Evolutionary conservation across 2,113 vertebrate genomes (phyloP).

Genomic region (Ameiurus melas): DNA sequence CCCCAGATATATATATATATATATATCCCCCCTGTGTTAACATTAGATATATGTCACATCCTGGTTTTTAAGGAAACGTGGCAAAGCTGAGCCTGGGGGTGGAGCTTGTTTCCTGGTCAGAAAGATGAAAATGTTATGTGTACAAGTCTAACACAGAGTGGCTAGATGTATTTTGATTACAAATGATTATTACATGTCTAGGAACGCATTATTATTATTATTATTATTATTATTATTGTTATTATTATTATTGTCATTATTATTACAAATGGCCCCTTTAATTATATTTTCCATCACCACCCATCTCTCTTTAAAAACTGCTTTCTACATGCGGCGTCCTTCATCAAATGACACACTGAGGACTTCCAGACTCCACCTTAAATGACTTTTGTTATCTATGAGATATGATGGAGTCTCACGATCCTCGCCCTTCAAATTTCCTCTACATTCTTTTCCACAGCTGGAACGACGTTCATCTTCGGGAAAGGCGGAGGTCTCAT

Average conservation of each 20-base stretch:
- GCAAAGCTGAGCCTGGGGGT: not conserved
- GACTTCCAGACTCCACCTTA: not conserved
- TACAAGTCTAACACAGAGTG: not conserved
- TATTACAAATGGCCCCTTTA: not conserved
- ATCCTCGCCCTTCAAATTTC: not conserved
- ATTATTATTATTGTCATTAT: too few relatives aligned
- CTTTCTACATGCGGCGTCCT: too few relatives aligned
- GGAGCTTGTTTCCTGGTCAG: not conserved
- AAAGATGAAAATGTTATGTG: not conserved
- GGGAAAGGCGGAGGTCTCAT: conserved; percentile 96
- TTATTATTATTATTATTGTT: too few relatives aligned
- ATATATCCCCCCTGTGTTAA: not conserved
- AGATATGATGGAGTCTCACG: not conserved
- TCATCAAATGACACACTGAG: not conserved
- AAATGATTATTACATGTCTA: not conserved
- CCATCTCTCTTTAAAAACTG: not conserved
- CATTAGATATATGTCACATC: not conserved
- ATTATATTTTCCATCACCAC: not conserved
- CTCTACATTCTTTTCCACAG: conserved; percentile 64
- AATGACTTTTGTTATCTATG: not conserved
- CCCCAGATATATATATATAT: too few relatives aligned
- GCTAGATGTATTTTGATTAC: not conserved
- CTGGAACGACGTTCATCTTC: conserved; percentile 96
- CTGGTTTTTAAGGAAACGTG: not conserved
- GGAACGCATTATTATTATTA: not conserved